Conservation (phyloP, 2,888 invertebrate species). For the Rosalia funebris region DNA sequence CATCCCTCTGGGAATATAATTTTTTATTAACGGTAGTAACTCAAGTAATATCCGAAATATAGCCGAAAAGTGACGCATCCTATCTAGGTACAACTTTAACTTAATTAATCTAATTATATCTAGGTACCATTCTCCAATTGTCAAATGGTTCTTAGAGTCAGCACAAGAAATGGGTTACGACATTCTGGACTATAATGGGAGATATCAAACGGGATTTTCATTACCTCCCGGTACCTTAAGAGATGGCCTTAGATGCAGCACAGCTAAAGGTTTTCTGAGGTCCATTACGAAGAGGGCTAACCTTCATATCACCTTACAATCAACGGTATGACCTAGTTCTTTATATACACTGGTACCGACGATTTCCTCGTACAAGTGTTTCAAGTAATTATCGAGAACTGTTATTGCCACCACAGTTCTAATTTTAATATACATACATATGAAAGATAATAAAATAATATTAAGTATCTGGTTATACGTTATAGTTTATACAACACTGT, state of each 20-base stretch:
- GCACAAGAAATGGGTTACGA: slow-evolving; percentile 77
- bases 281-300: slow-evolving; percentile 72
- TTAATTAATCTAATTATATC: slow-evolving; percentile 33
- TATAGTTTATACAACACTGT: too few relatives aligned
- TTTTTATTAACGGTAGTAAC: too few relatives aligned
- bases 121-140: slow-evolving; percentile 75
- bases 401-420: too few relatives aligned
- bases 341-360: too few relatives aligned
- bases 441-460: too few relatives aligned
- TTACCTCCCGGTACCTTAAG: slow-evolving; percentile 80
- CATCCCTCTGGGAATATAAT: too few relatives aligned
- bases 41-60: too few relatives aligned
- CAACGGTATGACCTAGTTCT: slow-evolving; percentile 41
- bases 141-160: slow-evolving; percentile 75
- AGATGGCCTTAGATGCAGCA: slow-evolving; percentile 83
- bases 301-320: slow-evolving; percentile 69
- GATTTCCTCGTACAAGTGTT: too few relatives aligned
- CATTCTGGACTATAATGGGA: slow-evolving; percentile 79
- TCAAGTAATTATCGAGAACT: too few relatives aligned
- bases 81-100: slow-evolving; percentile 34
- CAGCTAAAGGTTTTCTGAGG: slow-evolving; percentile 81
- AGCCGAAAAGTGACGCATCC: too few relatives aligned
- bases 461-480: too few relatives aligned
- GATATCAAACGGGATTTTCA: slow-evolving; percentile 81
- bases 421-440: too few relatives aligned